Evolutionary conservation across 2,888 invertebrate species (phyloP), one percentile per base, ranked within the genome.

Genomic region (Steromphala cineraria): DNA sequence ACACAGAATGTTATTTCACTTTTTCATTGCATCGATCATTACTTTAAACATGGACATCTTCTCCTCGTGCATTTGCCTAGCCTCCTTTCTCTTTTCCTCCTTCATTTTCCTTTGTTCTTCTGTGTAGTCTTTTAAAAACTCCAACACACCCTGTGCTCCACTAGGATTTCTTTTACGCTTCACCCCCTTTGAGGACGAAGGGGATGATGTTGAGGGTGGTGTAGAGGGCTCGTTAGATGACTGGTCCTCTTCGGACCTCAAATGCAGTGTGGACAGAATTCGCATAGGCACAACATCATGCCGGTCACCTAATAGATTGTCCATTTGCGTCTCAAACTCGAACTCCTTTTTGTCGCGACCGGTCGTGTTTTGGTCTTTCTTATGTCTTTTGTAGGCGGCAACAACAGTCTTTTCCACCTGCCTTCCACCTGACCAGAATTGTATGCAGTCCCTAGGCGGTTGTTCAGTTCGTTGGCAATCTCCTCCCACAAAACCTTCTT

Each of bases 141-240:
- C 13, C 17, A 71, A 17, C 36, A 71, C 31, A 0, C 15, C 13
- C 15, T 31, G 10, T 15, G 28, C 7, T 8, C 71, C 71, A 71
- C 28, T 31, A 31, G 71, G 15, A 17, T 13, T 31, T 36, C 71
- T 21, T 36, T 71, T 71, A 15, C 36, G 28, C 71, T 19, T 52
- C n/a, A 1, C 19, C 13, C 46, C 53, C 17, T 21, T 75, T 75
- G 75, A 52, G 7, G 75, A 75, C 10, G 75, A 52, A 52, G 75
- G 28, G n/a, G 75, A n/a, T 75, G 75, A 17, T 53, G 75, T 52
- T 75, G 75, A 75, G 8, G 75, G 52, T 75, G 75, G 24, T 31
- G 17, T 1, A 17, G 7, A 8, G 19, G 5, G 8, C 15, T 21
- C 17, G 0, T 52, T 21, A n/a, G 53, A 8, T 40, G 52, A 31